These are phyloP conservation scores for Amphipoea lucens DNA, from an alignment of 2,888 invertebrate genomes.

Conservation along the genomic window DNA sequence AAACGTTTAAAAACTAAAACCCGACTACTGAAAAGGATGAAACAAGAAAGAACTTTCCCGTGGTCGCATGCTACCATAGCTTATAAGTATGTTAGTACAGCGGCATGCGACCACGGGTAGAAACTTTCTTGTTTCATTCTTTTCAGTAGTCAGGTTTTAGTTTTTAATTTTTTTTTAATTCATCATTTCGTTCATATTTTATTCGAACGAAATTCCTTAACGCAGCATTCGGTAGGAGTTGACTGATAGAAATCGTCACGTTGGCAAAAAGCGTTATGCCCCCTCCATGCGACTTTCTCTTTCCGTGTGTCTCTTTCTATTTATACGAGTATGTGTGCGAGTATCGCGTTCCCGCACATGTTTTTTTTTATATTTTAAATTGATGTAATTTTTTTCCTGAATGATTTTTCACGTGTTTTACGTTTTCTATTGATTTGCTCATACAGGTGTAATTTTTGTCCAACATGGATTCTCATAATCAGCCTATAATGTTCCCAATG, in stretches of 20 bases:
- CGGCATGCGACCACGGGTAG: too few relatives aligned
- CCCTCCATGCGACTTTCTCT: neutral
- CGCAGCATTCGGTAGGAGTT: neutral
- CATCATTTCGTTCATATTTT: neutral
- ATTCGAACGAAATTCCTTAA: neutral
- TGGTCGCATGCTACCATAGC: too few relatives aligned
- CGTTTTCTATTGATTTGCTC: neutral
- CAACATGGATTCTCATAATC: neutral
- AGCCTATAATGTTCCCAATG: too few relatives aligned
- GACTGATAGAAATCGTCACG: neutral
- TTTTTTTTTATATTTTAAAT: neutral
- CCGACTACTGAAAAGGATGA: too few relatives aligned
- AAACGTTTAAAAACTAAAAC: too few relatives aligned
- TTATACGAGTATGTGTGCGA: neutral
- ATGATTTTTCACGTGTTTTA: neutral
- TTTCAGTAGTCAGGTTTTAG: too few relatives aligned
- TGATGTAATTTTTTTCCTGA: too few relatives aligned
- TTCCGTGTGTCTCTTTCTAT: neutral
- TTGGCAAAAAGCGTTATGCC: neutral
- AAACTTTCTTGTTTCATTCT: too few relatives aligned
- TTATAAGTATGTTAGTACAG: too few relatives aligned
- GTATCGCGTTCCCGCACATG: neutral
- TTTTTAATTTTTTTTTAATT: neutral
- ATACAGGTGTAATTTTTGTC: neutral
- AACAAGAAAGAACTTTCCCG: too few relatives aligned